phyloP scores from a whole-genome alignment of 2,113 vertebrate species.

The Pristiophorus japonicus region DNA sequence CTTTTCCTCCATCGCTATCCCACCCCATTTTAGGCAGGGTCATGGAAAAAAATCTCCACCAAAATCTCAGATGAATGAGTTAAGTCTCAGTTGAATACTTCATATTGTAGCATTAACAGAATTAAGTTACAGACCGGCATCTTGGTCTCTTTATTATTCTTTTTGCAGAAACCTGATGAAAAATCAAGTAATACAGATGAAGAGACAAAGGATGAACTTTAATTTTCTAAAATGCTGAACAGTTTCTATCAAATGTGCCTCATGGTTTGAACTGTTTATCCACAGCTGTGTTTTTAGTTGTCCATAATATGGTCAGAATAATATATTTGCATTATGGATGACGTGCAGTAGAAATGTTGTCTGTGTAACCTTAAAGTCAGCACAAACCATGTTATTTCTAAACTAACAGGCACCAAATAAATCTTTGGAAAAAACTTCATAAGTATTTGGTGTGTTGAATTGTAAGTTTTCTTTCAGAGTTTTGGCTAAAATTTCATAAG shows the following conservation, averaged over 20 bases:
- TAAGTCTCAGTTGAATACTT: background rate
- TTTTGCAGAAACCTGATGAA: background rate
- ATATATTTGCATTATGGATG: background rate
- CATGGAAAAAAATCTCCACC: background rate
- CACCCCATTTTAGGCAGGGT: background rate
- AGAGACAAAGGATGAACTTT: constrained; percentile 24
- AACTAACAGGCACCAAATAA: background rate
- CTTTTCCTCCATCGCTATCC: background rate
- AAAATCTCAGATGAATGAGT: background rate
- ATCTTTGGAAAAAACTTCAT: background rate
- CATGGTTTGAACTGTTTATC: background rate
- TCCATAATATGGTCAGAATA: background rate
- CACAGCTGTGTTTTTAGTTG: background rate
- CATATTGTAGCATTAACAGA: background rate
- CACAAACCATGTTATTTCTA: background rate
- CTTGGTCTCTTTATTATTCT: background rate
- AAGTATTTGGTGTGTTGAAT: background rate
- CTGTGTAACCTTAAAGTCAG: background rate
- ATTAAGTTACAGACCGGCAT: too few relatives aligned
- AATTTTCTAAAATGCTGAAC: background rate
- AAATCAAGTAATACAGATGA: background rate
- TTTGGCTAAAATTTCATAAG: background rate
- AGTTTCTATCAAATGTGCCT: background rate
- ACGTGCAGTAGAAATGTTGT: background rate
- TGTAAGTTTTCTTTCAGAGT: background rate